Conservation (phyloP, 2,113 vertebrate species). For the Callaeas wilsoni region DNA sequence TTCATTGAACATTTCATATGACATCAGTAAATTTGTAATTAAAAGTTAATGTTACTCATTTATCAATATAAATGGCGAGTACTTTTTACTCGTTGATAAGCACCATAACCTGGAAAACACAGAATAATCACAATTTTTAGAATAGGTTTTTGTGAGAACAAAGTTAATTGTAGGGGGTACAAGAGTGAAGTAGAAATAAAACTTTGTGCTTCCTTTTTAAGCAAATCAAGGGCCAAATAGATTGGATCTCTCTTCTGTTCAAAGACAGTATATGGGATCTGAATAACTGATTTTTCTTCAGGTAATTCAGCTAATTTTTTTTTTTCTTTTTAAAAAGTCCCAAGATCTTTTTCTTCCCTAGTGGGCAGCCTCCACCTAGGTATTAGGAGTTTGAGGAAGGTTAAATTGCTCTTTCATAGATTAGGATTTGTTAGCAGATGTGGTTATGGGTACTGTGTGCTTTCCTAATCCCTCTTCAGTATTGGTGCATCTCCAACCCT, state of each 20-base stretch:
- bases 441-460: slow-evolving; percentile 48
- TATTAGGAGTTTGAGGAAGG: not conserved
- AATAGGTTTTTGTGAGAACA: not conserved
- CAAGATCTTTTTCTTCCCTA: not conserved
- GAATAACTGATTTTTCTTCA: not conserved
- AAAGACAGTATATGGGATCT: not conserved
- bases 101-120: not conserved
- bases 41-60: not conserved
- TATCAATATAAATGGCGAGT: not conserved
- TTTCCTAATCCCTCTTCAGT: slow-evolving; percentile 58
- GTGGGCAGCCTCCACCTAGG: not conserved
- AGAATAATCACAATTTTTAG: not conserved
- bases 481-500: slow-evolving; percentile 49
- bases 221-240: not conserved
- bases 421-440: slow-evolving; percentile 53
- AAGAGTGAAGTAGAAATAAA: not conserved
- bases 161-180: not conserved
- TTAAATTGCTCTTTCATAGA: not conserved
- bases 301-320: not conserved
- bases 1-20: not conserved
- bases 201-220: not conserved
- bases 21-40: not conserved
- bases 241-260: not conserved
- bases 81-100: not conserved
- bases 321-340: not conserved